These are phyloP conservation scores for Pagetopsis macropterus DNA, from an alignment of 2,797 vertebrate species.

Conservation along the genomic window DNA sequence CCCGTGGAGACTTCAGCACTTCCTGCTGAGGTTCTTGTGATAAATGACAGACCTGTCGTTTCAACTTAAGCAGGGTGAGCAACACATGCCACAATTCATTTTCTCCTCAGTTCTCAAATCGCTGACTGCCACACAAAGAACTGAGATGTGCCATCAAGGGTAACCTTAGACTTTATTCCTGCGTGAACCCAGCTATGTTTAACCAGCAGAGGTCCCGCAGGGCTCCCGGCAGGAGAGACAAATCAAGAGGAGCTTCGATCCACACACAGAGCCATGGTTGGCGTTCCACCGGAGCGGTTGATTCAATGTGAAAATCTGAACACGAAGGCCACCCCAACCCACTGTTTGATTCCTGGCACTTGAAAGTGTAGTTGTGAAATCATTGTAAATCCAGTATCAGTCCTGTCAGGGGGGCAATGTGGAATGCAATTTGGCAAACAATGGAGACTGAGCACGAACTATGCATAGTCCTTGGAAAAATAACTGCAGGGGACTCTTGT, in stretches of 20 bases:
- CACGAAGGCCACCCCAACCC: slow-evolving; percentile 3
- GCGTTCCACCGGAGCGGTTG: slow-evolving; percentile 31
- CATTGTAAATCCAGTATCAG: not conserved
- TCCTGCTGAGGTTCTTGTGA: slow-evolving; percentile 45
- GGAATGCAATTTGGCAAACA: slow-evolving; percentile 7
- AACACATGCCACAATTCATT: slow-evolving; percentile 60
- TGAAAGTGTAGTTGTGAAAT: slow-evolving; percentile 41
- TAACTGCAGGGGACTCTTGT: not conserved
- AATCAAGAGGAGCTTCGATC: slow-evolving; percentile 56
- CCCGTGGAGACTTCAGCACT: slow-evolving; percentile 23
- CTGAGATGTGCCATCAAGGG: slow-evolving; percentile 69
- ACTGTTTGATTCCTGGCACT: slow-evolving; percentile 51
- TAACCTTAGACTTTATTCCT: slow-evolving; percentile 62
- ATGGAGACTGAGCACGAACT: slow-evolving; percentile 5
- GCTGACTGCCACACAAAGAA: slow-evolving; percentile 56
- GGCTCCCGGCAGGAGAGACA: slow-evolving; percentile 38
- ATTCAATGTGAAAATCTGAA: slow-evolving; percentile 61
- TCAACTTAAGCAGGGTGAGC: slow-evolving; percentile 49
- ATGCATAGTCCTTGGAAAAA: slow-evolving; percentile 12
- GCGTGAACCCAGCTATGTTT: slow-evolving; percentile 51
- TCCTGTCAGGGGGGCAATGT: not conserved
- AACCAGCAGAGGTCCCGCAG: slow-evolving; percentile 44
- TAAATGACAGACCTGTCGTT: slow-evolving; percentile 61
- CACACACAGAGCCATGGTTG: slow-evolving; percentile 39
- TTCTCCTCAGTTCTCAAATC: slow-evolving; percentile 47